These are phyloP conservation scores for Tragopan temminckii DNA, from an alignment of 2,797 vertebrate species.

Conservation along the genomic window DNA sequence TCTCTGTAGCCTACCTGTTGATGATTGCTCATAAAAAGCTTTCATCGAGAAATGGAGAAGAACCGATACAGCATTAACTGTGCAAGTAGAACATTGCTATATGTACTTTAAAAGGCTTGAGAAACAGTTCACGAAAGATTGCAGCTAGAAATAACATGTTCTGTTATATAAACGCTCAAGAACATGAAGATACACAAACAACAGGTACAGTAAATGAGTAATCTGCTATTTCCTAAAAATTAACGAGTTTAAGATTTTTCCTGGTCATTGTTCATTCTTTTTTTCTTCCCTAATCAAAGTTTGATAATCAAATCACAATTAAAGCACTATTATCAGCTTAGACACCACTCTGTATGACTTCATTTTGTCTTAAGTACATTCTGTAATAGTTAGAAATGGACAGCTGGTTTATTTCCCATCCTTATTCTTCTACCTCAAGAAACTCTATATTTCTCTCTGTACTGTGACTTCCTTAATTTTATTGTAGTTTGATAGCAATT, in stretches of 20 bases:
- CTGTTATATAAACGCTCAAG: background rate
- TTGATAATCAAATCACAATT: background rate
- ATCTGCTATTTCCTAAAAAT: background rate
- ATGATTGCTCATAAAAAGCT: background rate
- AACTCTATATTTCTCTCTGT: background rate
- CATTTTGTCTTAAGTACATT: background rate
- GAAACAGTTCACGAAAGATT: background rate
- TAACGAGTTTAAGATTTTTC: background rate
- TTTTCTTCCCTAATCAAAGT: background rate
- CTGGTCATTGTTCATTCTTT: background rate
- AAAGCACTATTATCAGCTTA: background rate
- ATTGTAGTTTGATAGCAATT: background rate
- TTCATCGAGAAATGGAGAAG: background rate
- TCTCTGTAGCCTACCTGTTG: background rate
- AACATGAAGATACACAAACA: background rate
- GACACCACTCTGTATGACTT: background rate
- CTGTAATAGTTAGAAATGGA: slow-evolving; percentile 1
- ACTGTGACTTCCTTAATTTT: background rate
- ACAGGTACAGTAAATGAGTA: background rate
- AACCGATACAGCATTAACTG: background rate
- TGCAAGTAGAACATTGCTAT: background rate
- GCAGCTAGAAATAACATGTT: background rate
- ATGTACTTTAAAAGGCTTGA: background rate
- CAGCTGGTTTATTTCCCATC: background rate
- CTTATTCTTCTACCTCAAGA: background rate